Base-by-base conservation (phyloP, 2,797 vertebrate species). In the Gila robusta region DNA sequence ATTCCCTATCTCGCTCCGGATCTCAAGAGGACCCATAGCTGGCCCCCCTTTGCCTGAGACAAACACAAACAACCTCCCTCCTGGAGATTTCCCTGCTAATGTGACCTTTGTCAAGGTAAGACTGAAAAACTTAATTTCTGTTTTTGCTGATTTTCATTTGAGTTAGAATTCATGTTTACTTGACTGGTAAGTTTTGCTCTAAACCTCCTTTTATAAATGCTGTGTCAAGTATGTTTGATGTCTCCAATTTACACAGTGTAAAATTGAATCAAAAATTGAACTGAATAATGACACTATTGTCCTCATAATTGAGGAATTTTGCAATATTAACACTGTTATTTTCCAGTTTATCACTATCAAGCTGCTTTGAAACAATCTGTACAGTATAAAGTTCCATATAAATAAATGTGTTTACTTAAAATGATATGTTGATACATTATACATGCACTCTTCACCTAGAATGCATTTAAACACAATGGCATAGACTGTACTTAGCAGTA, bases 101-200 rank as follows among this genome's bases (percentile, higher is more conserved):
- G 96, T 98, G 83, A 96, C 97, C 83, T 98, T 98, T 85, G 83
- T 98, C 83, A 96, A 94, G 97, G 97, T 98, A 94, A 96, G 95
- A 64, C 41, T 66, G n/a, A 52, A 47, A 70, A 56, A 56, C 8
- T 2, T n/a, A 4, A 39, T 59, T 26, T n/a, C 8, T 9, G 7
- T 19, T 49, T 39, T 35, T 52, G 21, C 11, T 80, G 16, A 11
- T 49, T n/a, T 32, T 41, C 4, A 6, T 23, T n/a, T n/a, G 21
- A 14, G 35, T 44, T 32, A 17, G 5, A 66, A 49, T 54, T 54
- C 4, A 41, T 41, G 3, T 62, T 41, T 26, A 44, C 1, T 62
- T 5, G 66, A 78, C 12, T 6, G 14, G 3, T 39, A 19, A 7
- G 8, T 26, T 59, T 78, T 37, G 19, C 52, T 37, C 12, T 10